Evolutionary conservation across 2,888 invertebrate species (phyloP).

Genomic region (Timema podura): DNA sequence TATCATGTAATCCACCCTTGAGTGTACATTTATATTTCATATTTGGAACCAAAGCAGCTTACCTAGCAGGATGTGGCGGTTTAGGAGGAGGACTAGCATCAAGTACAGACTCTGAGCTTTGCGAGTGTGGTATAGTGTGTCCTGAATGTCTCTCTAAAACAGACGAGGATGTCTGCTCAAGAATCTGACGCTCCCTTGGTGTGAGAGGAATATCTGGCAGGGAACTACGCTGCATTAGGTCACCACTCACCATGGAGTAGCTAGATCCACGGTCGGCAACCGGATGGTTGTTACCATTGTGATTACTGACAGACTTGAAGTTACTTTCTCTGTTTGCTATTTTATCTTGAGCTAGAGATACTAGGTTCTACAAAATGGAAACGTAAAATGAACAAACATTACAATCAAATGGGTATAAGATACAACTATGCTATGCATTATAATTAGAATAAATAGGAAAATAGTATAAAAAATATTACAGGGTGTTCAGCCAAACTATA

Average conservation of each 20-base stretch:
- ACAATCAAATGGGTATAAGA: too few species aligned
- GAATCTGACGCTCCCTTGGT: slow-evolving; percentile 67
- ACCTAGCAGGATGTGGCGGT: slow-evolving; percentile 81
- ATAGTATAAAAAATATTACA: too few species aligned
- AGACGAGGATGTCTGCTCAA: slow-evolving; percentile 53
- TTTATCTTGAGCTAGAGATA: slow-evolving; percentile 77
- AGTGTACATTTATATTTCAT: background rate
- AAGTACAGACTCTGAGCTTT: slow-evolving; percentile 77
- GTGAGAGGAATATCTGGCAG: slow-evolving; percentile 78
- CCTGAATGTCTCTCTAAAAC: slow-evolving; percentile 40
- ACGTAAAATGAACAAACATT: too few species aligned
- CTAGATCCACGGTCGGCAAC: slow-evolving; percentile 31
- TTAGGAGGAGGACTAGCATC: slow-evolving; percentile 74
- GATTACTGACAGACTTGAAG: slow-evolving; percentile 37
- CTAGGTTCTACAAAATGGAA: slow-evolving; percentile 55
- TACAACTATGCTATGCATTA: too few species aligned
- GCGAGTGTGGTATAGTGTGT: slow-evolving; percentile 67
- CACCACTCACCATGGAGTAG: slow-evolving; percentile 32
- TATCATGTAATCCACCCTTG: background rate
- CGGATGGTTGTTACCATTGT: slow-evolving; percentile 26
- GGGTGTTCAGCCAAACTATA: too few species aligned
- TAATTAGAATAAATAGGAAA: too few species aligned
- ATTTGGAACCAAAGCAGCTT: slow-evolving; percentile 33
- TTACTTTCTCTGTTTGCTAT: slow-evolving; percentile 58
- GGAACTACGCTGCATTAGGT: slow-evolving; percentile 58